Evolutionary conservation across 1,140 invertebrate species (phyloP).

Genomic region (Drosophila subpulchrella): DNA sequence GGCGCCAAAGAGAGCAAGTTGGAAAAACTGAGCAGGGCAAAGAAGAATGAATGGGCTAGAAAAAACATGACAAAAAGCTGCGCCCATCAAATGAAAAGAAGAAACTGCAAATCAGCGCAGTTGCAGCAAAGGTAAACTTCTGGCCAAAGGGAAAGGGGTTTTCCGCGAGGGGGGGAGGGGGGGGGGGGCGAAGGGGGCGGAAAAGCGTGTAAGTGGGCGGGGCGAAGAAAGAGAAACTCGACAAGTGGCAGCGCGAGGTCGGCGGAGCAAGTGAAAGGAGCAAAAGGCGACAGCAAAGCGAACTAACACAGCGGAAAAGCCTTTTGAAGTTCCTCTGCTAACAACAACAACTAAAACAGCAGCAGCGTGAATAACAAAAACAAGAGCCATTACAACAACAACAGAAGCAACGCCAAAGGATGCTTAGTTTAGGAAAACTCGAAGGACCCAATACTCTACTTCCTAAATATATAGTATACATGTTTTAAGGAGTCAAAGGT

Average conservation of each 20-base stretch:
- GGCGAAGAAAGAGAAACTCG: slow-evolving; percentile 18
- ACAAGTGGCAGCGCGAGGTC: slow-evolving; percentile 62
- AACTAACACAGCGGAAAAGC: slow-evolving; percentile 68
- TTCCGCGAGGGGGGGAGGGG: not conserved
- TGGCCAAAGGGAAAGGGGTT: slow-evolving; percentile 22
- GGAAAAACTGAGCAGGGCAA: slow-evolving; percentile 25
- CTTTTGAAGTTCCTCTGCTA: slow-evolving; percentile 66
- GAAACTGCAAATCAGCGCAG: slow-evolving; percentile 77
- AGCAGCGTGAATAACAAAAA: slow-evolving; percentile 35
- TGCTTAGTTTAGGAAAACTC: not conserved
- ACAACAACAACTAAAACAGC: slow-evolving; percentile 34
- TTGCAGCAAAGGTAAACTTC: slow-evolving; percentile 71
- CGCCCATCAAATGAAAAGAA: slow-evolving; percentile 70
- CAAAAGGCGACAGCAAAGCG: slow-evolving; percentile 66
- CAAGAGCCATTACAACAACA: slow-evolving; percentile 13
- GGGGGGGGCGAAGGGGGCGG: not conserved
- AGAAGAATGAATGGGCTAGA: slow-evolving; percentile 39
- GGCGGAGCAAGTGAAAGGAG: slow-evolving; percentile 54
- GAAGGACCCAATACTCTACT: slow-evolving; percentile 12
- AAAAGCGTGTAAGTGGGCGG: slow-evolving; percentile 15
- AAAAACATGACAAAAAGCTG: slow-evolving; percentile 40
- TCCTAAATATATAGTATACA: too few relatives aligned
- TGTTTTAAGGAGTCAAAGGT: too few relatives aligned
- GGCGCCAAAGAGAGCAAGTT: slow-evolving; percentile 39
- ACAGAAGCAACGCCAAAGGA: not conserved